These are phyloP conservation scores for Cecropterus lyciades DNA, from an alignment of 1,140 invertebrate genomes.

Conservation along the genomic window DNA sequence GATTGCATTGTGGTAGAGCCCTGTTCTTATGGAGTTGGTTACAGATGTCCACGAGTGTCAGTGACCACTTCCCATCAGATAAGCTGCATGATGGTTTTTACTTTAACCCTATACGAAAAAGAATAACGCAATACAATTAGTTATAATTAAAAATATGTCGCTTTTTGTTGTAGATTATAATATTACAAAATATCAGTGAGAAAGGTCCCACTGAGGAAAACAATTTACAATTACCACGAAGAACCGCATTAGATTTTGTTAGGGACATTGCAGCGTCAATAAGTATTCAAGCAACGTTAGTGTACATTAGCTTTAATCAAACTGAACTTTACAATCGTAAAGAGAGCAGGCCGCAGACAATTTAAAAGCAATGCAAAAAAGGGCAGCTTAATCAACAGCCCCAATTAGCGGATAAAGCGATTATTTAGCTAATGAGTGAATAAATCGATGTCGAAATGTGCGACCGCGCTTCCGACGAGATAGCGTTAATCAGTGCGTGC, in stretches of 20 bases:
- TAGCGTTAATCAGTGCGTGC: slow-evolving; percentile 67
- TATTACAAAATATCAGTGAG: no score
- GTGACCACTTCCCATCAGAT: no score
- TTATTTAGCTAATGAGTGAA: slow-evolving; percentile 78
- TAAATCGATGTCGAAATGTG: slow-evolving; percentile 65
- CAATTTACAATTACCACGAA: background rate
- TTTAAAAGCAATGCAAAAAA: slow-evolving; percentile 29
- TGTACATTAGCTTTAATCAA: slow-evolving; percentile 18
- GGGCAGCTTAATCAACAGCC: slow-evolving; percentile 55
- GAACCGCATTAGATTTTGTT: background rate
- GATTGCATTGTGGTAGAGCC: no score
- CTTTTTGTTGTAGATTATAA: no score
- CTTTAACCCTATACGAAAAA: no score
- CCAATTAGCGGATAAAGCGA: slow-evolving; percentile 70
- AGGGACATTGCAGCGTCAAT: slow-evolving; percentile 5
- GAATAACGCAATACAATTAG: no score
- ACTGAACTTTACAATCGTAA: slow-evolving; percentile 12
- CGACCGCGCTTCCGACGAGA: slow-evolving; percentile 59
- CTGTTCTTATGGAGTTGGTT: no score
- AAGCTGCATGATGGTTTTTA: no score
- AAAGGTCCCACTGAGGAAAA: no score
- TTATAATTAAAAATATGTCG: no score
- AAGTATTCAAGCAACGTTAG: slow-evolving; percentile 8
- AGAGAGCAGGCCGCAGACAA: slow-evolving; percentile 12
- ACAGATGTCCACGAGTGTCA: no score